Base-by-base conservation (phyloP, 2,888 invertebrate genomes). In the Capitulum mitella region DNA sequence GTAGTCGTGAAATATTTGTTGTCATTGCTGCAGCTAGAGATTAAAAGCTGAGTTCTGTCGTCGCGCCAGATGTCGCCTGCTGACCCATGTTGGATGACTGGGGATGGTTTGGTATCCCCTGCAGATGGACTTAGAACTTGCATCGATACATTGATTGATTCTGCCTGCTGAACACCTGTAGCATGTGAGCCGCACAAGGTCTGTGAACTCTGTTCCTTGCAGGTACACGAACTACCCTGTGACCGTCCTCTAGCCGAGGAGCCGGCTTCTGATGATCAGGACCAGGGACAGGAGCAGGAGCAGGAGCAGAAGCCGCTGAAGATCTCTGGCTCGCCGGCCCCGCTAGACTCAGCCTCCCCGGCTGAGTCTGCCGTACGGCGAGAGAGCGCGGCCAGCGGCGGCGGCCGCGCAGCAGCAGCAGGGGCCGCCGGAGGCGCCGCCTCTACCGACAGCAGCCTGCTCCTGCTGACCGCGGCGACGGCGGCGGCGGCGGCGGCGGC, bases 181-280 rank as follows among this genome's bases (percentile, higher is more conserved):
- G n/a, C n/a, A n/a, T n/a, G n/a, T n/a, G n/a, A n/a, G n/a, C n/a
- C n/a, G n/a, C n/a, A n/a, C n/a, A n/a, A n/a, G n/a, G n/a, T n/a
- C 51, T 16, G 29, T 58, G n/a, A 34, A 32, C 32, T 19, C 19
- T 34, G 34, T 34, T 29, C 34, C 19, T 34, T 19, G 16, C 34
- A 64, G 64, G 64, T 64, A 5, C 34, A 64, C 34, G 64, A 64
- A 34, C 64, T 64, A 12, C 64, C 64, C 64, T 64, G 64, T 29
- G 64, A 64, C 64, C 64, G 64, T 6, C 64, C 64, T 12, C 19
- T 34, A 19, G 64, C 64, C 14, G 64, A 64, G 64, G 64, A 64
- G 19, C 34, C 64, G 29, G 34, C 34, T 16, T 3, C 10, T 1
- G 34, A 2, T 5, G 34, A 64, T 34, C 32, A 34, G 12, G 16